phyloP scores from a whole-genome alignment of 2,797 vertebrate species.

The Onychomys torridus region DNA sequence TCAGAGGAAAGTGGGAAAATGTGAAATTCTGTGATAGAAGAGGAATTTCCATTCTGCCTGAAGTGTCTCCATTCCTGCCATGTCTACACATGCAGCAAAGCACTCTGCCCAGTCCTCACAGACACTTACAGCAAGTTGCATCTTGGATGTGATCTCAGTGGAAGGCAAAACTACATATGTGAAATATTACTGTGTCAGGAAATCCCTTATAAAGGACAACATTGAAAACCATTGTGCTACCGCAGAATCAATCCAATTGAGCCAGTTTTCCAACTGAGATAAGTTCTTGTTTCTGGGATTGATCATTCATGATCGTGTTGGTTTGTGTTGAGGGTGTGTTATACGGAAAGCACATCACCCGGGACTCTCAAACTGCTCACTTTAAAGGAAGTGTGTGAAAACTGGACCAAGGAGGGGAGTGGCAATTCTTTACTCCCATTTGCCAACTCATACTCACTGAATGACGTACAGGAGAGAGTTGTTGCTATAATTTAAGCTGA shows the following conservation, averaged over 20 bases:
- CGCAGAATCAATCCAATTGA: background rate
- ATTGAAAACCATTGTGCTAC: background rate
- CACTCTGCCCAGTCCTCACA: background rate
- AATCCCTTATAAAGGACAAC: background rate
- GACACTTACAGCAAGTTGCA: background rate
- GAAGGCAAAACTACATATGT: conserved; percentile 12
- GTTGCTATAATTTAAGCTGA: background rate
- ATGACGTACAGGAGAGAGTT: background rate
- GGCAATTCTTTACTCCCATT: background rate
- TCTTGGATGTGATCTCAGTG: background rate
- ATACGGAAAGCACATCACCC: background rate
- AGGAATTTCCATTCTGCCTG: background rate
- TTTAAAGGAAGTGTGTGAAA: background rate
- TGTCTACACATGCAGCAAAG: background rate
- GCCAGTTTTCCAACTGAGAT: background rate
- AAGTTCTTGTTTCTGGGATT: background rate
- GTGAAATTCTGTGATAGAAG: background rate
- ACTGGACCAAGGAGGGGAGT: background rate
- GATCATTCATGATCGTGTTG: background rate
- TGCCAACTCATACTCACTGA: background rate
- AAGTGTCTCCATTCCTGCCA: background rate
- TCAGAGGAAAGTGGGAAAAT: conserved; percentile 3
- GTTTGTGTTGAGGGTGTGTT: background rate
- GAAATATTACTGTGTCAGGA: background rate
- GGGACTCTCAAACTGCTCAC: background rate